These are phyloP conservation scores for Mamestra brassicae DNA, from an alignment of 2,888 invertebrate genomes.

Conservation along the genomic window DNA sequence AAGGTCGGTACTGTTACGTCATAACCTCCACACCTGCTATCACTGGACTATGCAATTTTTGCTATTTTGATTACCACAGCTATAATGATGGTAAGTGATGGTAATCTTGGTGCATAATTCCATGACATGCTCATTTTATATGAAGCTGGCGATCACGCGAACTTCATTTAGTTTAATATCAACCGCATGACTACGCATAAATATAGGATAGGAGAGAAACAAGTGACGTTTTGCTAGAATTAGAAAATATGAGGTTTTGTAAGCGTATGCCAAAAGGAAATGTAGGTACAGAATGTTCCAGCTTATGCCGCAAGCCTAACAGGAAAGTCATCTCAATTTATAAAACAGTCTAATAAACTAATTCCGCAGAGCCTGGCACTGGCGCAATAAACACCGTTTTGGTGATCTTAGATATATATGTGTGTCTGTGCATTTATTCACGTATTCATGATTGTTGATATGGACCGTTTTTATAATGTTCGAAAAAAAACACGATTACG, in stretches of 20 bases:
- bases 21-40: slow-evolving; percentile 5
- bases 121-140: slow-evolving; percentile 25
- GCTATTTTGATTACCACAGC: slow-evolving; percentile 35
- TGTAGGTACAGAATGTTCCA: background rate
- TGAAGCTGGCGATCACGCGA: slow-evolving; percentile 28
- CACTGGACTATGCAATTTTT: slow-evolving; percentile 16
- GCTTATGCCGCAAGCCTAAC: background rate
- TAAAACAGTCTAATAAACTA: too few relatives aligned
- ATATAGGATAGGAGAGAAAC: slow-evolving; percentile 19
- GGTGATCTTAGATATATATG: too few relatives aligned
- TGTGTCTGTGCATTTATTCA: too few relatives aligned
- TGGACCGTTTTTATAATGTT: too few relatives aligned
- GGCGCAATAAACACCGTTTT: background rate
- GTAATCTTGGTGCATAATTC: slow-evolving; percentile 43
- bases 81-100: slow-evolving; percentile 28
- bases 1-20: slow-evolving; percentile 26
- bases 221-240: slow-evolving; percentile 1
- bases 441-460: too few relatives aligned
- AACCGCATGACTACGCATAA: slow-evolving; percentile 51
- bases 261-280: slow-evolving; percentile 6
- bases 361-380: background rate
- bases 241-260: slow-evolving; percentile 37
- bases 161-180: slow-evolving; percentile 43
- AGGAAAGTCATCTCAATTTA: too few relatives aligned
- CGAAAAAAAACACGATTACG: too few relatives aligned